A percentile compares a stretch with the other conserved stretches of the same genome.
Evolutionary conservation across 2,113 vertebrate genomes (phyloP).

Genomic region (Hiodon tergisus): DNA sequence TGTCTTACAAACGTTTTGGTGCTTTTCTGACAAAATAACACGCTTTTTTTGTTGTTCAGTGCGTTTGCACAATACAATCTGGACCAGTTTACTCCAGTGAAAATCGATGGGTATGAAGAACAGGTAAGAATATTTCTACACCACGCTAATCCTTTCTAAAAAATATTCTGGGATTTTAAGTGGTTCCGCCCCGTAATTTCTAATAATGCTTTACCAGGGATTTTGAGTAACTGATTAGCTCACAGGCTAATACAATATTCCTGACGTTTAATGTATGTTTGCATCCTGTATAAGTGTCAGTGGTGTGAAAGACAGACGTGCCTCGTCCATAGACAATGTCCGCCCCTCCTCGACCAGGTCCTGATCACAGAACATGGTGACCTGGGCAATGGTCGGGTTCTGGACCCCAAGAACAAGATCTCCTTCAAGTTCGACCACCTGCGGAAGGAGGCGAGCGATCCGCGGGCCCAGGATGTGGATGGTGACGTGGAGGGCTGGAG

Average conservation of each 20-base stretch:
- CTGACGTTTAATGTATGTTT: too few relatives aligned
- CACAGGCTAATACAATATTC: not conserved
- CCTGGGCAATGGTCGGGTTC: constrained; percentile 87
- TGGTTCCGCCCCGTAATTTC: not conserved
- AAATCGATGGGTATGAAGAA: constrained; percentile 91
- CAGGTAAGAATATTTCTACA: constrained; percentile 63
- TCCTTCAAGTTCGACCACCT: constrained; percentile 96
- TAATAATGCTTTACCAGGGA: not conserved
- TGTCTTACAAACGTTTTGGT: not conserved
- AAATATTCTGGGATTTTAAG: not conserved
- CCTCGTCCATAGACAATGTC: not conserved
- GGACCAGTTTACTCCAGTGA: constrained; percentile 98
- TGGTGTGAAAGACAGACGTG: not conserved
- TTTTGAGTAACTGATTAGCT: not conserved
- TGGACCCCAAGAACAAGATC: constrained; percentile 87
- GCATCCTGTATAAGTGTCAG: too few relatives aligned
- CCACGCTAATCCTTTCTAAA: not conserved
- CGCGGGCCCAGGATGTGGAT: constrained; percentile 81
- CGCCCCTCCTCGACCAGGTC: constrained; percentile 63
- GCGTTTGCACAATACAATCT: constrained; percentile 98
- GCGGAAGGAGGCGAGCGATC: constrained; percentile 91
- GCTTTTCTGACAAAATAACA: not conserved
- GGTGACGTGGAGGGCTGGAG: constrained; percentile 82
- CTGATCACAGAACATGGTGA: constrained; percentile 97
- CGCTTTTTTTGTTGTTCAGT: constrained; percentile 55